phyloP scores from a whole-genome alignment of 2,797 vertebrate genomes.

The Argentina silus region DNA sequence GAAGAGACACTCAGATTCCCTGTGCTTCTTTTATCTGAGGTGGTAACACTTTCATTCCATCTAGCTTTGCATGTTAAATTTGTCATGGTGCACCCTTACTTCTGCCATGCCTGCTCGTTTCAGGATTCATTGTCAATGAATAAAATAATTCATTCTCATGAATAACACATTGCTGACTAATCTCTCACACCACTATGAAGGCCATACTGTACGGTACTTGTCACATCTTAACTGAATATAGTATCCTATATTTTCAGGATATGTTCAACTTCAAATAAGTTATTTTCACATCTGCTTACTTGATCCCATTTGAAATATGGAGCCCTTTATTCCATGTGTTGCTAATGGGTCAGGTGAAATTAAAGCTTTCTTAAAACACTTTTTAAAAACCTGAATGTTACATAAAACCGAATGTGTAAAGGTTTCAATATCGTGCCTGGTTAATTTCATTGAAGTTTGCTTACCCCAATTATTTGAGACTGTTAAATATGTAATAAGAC shows the following conservation, averaged over 20 bases:
- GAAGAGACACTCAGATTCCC: too few species aligned
- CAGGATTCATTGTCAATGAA: conserved; percentile 31
- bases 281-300: not conserved
- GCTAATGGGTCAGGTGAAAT: not conserved
- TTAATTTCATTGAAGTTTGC: conserved; percentile 57
- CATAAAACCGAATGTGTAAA: conserved; percentile 3
- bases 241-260: not conserved
- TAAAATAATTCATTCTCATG: conserved; percentile 29
- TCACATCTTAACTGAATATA: not conserved
- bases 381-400: conserved; percentile 16
- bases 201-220: too few species aligned
- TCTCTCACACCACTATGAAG: not conserved
- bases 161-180: conserved; percentile 45
- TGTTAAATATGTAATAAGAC: conserved; percentile 5
- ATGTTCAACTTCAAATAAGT: not conserved
- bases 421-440: conserved; percentile 33
- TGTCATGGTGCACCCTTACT: conserved; percentile 35
- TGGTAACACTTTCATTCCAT: too few species aligned
- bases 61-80: too few species aligned
- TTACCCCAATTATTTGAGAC: conserved; percentile 54
- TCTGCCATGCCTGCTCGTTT: conserved; percentile 43
- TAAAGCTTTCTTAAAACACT: conserved; percentile 25
- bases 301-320: conserved; percentile 5
- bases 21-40: too few species aligned
- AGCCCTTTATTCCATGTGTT: not conserved